A percentile compares a stretch with the other conserved stretches of the same genome.
These are phyloP conservation scores for Dunckerocampus dactyliophorus DNA, from an alignment of 2,113 vertebrate genomes.

Conservation along the genomic window DNA sequence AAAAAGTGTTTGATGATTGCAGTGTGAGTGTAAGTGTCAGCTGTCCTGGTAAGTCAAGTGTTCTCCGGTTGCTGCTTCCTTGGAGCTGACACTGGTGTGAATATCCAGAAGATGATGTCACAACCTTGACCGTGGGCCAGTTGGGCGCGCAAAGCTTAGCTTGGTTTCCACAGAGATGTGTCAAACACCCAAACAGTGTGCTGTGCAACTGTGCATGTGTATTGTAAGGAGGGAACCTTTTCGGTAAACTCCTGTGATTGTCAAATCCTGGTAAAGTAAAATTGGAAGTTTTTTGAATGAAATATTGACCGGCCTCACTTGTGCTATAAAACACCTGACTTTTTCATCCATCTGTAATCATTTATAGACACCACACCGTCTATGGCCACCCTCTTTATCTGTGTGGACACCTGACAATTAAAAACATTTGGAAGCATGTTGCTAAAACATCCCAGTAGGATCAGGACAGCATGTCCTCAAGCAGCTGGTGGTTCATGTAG, in stretches of 20 bases:
- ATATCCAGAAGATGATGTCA: conserved; percentile 68
- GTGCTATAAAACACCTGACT: too few species aligned
- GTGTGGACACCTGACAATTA: conserved; percentile 31
- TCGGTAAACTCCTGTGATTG: too few species aligned
- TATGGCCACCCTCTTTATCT: conserved; percentile 1
- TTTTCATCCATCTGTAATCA: background rate
- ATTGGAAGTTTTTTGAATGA: too few species aligned
- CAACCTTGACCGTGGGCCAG: conserved; percentile 34
- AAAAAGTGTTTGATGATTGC: background rate
- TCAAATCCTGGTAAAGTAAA: too few species aligned
- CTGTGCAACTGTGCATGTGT: conserved; percentile 17
- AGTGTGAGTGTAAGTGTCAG: conserved; percentile 32
- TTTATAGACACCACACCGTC: background rate
- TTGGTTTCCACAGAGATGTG: conserved; percentile 63
- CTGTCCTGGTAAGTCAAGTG: conserved; percentile 57
- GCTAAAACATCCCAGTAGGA: conserved; percentile 30
- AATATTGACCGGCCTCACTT: too few species aligned
- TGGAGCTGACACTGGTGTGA: conserved; percentile 61
- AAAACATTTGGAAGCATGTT: conserved; percentile 39
- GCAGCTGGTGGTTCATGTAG: conserved; percentile 39
- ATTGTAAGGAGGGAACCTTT: background rate
- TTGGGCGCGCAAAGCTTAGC: conserved; percentile 48
- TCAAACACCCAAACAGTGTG: conserved; percentile 59
- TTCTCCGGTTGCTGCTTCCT: conserved; percentile 65
- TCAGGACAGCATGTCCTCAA: conserved; percentile 49